Percentiles rank a stretch among this genome's conserved stretches.
phyloP scores from a whole-genome alignment of 2,797 vertebrate genomes.

The Pelochelys cantorii region DNA sequence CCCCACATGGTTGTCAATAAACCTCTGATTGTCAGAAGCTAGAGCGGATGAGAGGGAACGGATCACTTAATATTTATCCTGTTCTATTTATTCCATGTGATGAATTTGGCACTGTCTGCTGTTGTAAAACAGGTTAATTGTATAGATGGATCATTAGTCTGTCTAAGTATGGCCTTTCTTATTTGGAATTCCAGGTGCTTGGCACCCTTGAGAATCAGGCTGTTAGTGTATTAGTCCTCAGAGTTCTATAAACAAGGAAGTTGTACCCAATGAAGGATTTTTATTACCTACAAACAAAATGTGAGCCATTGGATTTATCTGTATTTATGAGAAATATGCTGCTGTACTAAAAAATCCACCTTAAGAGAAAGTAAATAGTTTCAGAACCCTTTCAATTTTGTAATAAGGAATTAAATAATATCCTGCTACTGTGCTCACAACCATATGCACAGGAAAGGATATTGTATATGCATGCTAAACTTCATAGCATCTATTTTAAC shows the following conservation, averaged over 20 bases:
- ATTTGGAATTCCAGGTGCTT: background rate
- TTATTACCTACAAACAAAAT: background rate
- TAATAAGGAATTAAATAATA: background rate
- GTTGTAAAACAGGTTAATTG: no score
- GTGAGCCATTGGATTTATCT: background rate
- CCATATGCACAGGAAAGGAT: background rate
- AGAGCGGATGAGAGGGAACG: no score
- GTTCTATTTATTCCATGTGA: no score
- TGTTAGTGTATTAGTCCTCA: background rate
- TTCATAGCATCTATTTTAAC: slow-evolving; percentile 33
- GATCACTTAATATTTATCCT: no score
- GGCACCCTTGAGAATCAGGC: background rate
- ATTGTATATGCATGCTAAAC: background rate
- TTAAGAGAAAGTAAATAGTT: background rate
- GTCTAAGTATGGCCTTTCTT: background rate
- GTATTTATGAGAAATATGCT: background rate
- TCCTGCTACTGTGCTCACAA: background rate
- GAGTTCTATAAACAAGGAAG: background rate
- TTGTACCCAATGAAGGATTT: background rate
- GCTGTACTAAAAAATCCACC: background rate
- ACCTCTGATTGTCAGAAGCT: no score
- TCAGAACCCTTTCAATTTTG: background rate
- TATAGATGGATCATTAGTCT: no score
- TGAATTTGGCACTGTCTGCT: no score
- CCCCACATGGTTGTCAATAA: no score